Conservation (phyloP, 2,797 vertebrate genomes). For the Amazona finschi region DNA sequence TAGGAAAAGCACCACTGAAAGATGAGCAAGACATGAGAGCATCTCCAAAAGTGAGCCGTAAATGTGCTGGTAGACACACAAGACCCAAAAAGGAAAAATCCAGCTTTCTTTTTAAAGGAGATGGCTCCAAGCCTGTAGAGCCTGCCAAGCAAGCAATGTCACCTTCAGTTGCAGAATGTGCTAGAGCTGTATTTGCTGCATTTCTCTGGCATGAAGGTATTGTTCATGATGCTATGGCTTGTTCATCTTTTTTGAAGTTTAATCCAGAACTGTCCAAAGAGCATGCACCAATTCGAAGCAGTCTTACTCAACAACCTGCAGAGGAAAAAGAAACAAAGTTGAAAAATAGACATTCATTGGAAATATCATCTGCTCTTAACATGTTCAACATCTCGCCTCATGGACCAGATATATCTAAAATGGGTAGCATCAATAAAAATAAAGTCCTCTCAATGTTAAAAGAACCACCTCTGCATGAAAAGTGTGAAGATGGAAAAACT, state of each 20-base stretch:
- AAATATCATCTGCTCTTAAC: constrained; percentile 97
- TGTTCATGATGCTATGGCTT: constrained; percentile 98
- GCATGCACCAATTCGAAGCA: constrained; percentile 93
- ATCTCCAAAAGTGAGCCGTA: constrained; percentile 96
- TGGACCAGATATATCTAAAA: constrained; percentile 98
- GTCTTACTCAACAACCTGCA: constrained; percentile 86
- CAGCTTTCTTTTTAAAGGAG: constrained; percentile 91
- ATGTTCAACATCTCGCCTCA: constrained; percentile 98
- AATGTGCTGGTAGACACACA: constrained; percentile 88
- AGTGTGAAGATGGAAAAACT: constrained; percentile 92
- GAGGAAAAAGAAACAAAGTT: constrained; percentile 96
- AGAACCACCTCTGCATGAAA: constrained; percentile 94
- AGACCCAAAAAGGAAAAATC: constrained; percentile 98
- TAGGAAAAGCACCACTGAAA: constrained; percentile 95
- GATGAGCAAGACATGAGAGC: constrained; percentile 92
- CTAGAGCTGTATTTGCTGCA: constrained; percentile 93
- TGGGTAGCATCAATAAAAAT: constrained; percentile 99
- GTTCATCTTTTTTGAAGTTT: constrained; percentile 98
- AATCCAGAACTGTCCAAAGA: constrained; percentile 98
- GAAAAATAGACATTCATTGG: constrained; percentile 97
- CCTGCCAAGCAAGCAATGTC: constrained; percentile 99
- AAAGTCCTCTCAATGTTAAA: constrained; percentile 99
- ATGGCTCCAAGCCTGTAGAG: constrained; percentile 83
- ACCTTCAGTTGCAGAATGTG: constrained; percentile 95
- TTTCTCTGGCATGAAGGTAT: constrained; percentile 99